Evolutionary conservation across 2,113 vertebrate genomes (phyloP).

Genomic region (Tragelaphus strepsiceros): DNA sequence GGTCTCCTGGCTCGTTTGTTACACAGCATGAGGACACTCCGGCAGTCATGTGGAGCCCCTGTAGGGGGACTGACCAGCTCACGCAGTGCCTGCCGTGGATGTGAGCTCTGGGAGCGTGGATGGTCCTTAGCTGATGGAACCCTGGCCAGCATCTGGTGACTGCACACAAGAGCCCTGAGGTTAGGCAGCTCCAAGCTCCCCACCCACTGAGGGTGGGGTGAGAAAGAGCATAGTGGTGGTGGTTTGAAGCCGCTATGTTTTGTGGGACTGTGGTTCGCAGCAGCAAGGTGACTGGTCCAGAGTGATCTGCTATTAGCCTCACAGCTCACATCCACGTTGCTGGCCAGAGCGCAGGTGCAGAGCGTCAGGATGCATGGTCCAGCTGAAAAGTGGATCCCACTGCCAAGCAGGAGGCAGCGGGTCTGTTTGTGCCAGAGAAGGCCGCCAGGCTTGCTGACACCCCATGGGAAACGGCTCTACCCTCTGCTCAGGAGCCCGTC

Average conservation of each 20-base stretch:
- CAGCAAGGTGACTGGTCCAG: not conserved
- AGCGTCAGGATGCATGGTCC: not conserved
- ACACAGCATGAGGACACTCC: fast-evolving
- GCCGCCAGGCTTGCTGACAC: not conserved
- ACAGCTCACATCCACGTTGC: not conserved
- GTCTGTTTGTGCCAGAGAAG: not conserved
- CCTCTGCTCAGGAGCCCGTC: not conserved
- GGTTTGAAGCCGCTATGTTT: not conserved
- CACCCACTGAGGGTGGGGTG: not conserved
- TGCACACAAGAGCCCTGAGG: not conserved
- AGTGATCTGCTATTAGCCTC: not conserved
- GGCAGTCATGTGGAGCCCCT: not conserved
- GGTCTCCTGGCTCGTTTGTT: not conserved
- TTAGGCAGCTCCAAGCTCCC: not conserved
- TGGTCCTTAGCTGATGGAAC: not conserved
- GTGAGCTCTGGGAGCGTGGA: not conserved
- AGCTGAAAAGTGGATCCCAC: not conserved
- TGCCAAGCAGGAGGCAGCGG: not conserved
- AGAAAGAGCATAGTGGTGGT: not conserved
- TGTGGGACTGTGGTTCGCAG: not conserved
- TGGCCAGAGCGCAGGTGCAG: not conserved
- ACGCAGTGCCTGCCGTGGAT: not conserved
- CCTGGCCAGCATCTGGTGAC: not conserved
- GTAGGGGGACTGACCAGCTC: too few relatives aligned
- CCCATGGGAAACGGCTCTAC: not conserved